Evolutionary conservation across 1,140 invertebrate species (phyloP).

Genomic region (Orius insidiosus): DNA sequence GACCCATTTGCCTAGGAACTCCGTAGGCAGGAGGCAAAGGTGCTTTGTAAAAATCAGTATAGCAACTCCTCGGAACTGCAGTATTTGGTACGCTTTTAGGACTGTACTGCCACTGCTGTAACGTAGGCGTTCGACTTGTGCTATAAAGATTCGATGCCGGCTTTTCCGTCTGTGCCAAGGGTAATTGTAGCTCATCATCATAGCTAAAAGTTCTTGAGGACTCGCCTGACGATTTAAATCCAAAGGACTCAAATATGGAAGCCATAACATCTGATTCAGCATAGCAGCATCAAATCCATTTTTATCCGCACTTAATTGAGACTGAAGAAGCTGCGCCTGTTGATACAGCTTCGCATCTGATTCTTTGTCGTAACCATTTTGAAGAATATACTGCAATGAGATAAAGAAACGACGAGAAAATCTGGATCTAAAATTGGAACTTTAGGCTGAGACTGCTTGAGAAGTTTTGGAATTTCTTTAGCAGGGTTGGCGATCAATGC

Average conservation of each 20-base stretch:
- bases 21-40: not conserved
- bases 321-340: constrained; percentile 15
- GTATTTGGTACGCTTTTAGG: not conserved
- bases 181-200: constrained; percentile 19
- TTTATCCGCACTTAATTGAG: constrained; percentile 15
- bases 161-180: constrained; percentile 9
- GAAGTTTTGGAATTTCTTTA: constrained; percentile 52
- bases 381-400: constrained; percentile 50
- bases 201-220: constrained; percentile 25
- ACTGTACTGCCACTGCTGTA: not conserved
- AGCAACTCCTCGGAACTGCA: not conserved
- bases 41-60: constrained; percentile 5
- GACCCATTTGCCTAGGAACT: not conserved
- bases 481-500: constrained; percentile 50
- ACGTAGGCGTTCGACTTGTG: constrained; percentile 1
- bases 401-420: constrained; percentile 55
- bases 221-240: constrained; percentile 23
- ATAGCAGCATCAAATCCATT: constrained; percentile 35
- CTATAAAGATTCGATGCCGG: too few relatives aligned
- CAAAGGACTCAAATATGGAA: constrained; percentile 46
- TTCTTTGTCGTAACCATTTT: constrained; percentile 21
- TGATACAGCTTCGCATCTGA: constrained; percentile 19
- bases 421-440: constrained; percentile 58
- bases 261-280: constrained; percentile 49
- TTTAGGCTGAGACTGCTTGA: constrained; percentile 46